A percentile compares a stretch with the other conserved stretches of the same genome.
Evolutionary conservation across 2,797 vertebrate genomes (phyloP).

Genomic region (Australoheros facetus): DNA sequence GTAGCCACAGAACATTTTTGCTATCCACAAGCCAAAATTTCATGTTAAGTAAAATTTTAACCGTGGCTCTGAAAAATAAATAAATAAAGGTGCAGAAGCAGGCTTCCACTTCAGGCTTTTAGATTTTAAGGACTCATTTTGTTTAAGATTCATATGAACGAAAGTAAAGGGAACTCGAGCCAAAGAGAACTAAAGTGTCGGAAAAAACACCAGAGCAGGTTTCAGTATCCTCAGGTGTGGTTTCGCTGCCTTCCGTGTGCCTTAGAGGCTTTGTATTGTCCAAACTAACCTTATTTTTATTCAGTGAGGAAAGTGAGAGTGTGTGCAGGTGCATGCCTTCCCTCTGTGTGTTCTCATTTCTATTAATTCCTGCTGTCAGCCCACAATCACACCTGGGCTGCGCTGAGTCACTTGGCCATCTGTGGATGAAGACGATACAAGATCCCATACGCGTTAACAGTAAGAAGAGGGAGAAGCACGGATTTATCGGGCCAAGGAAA

Average conservation of each 20-base stretch:
- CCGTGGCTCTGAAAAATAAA: not conserved
- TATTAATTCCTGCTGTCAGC: slow-evolving; percentile 53
- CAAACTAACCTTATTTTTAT: slow-evolving; percentile 16
- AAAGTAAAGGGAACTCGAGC: slow-evolving; percentile 11
- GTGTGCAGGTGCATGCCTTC: slow-evolving; percentile 41
- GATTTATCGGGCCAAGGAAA: slow-evolving; percentile 19
- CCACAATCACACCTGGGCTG: slow-evolving; percentile 10
- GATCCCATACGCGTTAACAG: slow-evolving; percentile 26
- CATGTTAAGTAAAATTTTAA: not conserved
- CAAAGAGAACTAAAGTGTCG: not conserved
- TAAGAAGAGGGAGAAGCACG: slow-evolving; percentile 5
- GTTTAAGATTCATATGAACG: slow-evolving; percentile 7
- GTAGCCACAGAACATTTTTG: not conserved
- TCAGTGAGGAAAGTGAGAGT: slow-evolving; percentile 18
- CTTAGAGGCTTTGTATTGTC: slow-evolving; percentile 10
- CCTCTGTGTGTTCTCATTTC: slow-evolving; percentile 52
- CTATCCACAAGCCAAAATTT: not conserved
- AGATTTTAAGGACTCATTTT: not conserved
- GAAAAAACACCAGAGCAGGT: slow-evolving; percentile 11
- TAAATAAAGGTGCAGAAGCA: too few species aligned
- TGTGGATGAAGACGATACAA: slow-evolving; percentile 41
- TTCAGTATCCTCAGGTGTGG: slow-evolving; percentile 22
- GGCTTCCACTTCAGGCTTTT: too few species aligned
- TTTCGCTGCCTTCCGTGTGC: slow-evolving; percentile 2
- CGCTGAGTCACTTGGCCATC: slow-evolving; percentile 59